A percentile compares a stretch with the other conserved stretches of the same genome.
Evolutionary conservation across 1,140 invertebrate genomes (phyloP).

Genomic region (Drosophila malerkotliana): DNA sequence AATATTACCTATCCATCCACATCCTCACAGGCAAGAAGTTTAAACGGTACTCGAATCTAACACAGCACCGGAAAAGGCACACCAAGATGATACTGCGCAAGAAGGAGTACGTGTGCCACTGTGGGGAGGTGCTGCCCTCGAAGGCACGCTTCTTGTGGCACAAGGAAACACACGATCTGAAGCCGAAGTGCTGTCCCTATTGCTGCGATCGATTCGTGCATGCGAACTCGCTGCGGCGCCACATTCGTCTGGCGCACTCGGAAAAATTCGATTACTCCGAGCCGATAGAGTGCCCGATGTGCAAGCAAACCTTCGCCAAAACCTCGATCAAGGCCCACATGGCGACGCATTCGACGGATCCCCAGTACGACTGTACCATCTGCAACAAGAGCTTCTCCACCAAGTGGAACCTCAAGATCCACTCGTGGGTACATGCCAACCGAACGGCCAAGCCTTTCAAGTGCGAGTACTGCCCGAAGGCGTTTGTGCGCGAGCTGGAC

Average conservation of each 20-base stretch:
- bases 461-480: slow-evolving; percentile 92
- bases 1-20: neutral
- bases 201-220: slow-evolving; percentile 94
- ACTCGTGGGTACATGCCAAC: slow-evolving; percentile 94
- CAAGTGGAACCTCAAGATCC: slow-evolving; percentile 94
- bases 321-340: slow-evolving; percentile 92
- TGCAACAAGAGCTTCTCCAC: slow-evolving; percentile 94
- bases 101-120: slow-evolving; percentile 92
- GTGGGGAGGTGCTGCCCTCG: slow-evolving; percentile 92
- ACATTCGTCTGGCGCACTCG: slow-evolving; percentile 92
- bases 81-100: slow-evolving; percentile 88
- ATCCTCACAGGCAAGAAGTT: slow-evolving; percentile 87
- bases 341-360: slow-evolving; percentile 88
- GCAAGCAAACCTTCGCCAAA: slow-evolving; percentile 91
- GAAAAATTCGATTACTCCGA: slow-evolving; percentile 89
- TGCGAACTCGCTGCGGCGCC: slow-evolving; percentile 91
- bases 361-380: slow-evolving; percentile 91
- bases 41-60: slow-evolving; percentile 92
- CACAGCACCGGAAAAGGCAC: slow-evolving; percentile 91
- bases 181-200: slow-evolving; percentile 92
- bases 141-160: slow-evolving; percentile 93
- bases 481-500: slow-evolving; percentile 91
- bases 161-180: slow-evolving; percentile 92
- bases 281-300: slow-evolving; percentile 92
- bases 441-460: slow-evolving; percentile 93